Percentiles rank a stretch among this genome's conserved stretches.
Conservation (phyloP, 1,140 invertebrate genomes). For the Pseudomyrmex dendroicus region DNA sequence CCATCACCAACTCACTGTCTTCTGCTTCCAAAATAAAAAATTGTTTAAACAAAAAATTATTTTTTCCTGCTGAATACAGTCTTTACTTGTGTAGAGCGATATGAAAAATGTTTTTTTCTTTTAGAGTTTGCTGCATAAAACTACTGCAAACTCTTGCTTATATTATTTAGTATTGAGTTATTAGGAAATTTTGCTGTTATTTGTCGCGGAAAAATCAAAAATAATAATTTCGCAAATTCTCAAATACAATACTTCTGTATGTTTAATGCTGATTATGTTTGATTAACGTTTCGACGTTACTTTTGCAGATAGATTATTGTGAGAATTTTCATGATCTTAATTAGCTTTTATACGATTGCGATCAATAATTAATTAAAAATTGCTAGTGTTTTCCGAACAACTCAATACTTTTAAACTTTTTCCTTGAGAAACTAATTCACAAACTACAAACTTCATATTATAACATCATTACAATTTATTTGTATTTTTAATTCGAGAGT, state of each 20-base stretch:
- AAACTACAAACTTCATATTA: slow-evolving; percentile 57
- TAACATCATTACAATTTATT: slow-evolving; percentile 79
- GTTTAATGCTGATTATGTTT: too few relatives aligned
- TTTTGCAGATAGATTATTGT: too few relatives aligned
- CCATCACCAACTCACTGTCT: too few relatives aligned
- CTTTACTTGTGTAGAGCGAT: slow-evolving; percentile 47
- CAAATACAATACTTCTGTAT: too few relatives aligned
- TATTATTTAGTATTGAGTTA: slow-evolving; percentile 30
- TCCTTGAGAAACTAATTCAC: slow-evolving; percentile 45
- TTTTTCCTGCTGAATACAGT: slow-evolving; percentile 34
- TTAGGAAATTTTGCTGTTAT: too few relatives aligned
- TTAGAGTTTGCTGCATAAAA: slow-evolving; percentile 58
- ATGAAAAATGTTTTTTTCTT: slow-evolving; percentile 50
- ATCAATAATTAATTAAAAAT: too few relatives aligned
- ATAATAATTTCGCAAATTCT: too few relatives aligned
- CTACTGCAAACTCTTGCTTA: slow-evolving; percentile 42
- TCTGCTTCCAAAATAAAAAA: neutral
- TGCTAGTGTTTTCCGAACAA: too few relatives aligned
- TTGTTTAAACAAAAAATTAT: neutral
- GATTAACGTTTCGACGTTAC: too few relatives aligned
- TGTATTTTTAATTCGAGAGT: slow-evolving; percentile 77
- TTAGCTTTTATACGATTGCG: too few relatives aligned
- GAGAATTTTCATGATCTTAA: too few relatives aligned
- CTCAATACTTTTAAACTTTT: neutral
- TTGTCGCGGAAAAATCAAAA: too few relatives aligned